Evolutionary conservation across 2,888 invertebrate genomes (phyloP), one percentile per base, ranked within the genome.

Genomic region (Agonopterix subpropinquella): DNA sequence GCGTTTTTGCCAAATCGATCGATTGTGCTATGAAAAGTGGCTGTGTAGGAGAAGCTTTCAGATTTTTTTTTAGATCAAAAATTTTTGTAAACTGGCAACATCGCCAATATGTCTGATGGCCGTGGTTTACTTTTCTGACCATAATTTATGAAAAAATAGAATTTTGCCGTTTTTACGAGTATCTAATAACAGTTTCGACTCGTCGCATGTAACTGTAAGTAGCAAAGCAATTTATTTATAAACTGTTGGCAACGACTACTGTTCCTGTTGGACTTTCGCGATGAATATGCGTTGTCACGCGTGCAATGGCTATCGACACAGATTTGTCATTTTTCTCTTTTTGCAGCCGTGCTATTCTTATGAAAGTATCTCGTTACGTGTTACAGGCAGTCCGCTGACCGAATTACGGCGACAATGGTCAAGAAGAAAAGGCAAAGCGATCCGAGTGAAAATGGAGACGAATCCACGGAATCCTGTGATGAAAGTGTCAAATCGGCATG

Each of bases 391-490:
- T 73, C 66, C 68, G 62, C 67, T 79, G 71, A 77, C 73, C 59
- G 64, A 70, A 59, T 64, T 61, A 68, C 69, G 57, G 70, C 65
- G 58, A 87, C 77, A 75, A 94, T 94, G 94, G 92, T 91, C 51
- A 94, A 93, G 83, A 94, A 92, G 89, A 91, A 93, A 88, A 91
- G 93, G 76, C 93, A 94, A 73, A 89, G 89, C 58, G 93, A 93
- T 63, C 91, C 90, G 37, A 88, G 88, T 44, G 91, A 89, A 59
- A 92, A 92, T 58, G 88, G 86, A 48, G 91, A 91, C 64, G 92
- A 91, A 57, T 93, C 94, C 4, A 92, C 93, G 0, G 94, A 94
- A 66, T 93, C 93, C 11, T 92, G 92, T 58, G 93, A 93, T 56
- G 94, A 94, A 73, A 91, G 90, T 65, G 89, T 90, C 64, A 87